Evolutionary conservation across 2,113 vertebrate species (phyloP).

Genomic region (Podarcis cretensis): DNA sequence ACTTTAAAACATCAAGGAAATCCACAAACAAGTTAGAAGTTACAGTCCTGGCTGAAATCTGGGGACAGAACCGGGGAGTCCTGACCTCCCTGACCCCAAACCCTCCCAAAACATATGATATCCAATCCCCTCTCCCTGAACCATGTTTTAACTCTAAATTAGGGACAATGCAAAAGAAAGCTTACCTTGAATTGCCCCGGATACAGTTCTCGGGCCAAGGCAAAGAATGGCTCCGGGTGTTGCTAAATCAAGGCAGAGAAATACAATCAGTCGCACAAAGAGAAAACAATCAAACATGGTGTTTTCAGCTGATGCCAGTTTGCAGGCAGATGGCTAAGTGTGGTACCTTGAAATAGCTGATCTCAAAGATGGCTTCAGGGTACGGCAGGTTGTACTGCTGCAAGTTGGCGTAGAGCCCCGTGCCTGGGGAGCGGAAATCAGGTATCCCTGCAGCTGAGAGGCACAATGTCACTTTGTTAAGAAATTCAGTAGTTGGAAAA

Average conservation of each 20-base stretch:
- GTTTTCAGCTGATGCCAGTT: not conserved
- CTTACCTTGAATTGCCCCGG: constrained; percentile 93
- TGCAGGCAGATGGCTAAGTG: not conserved
- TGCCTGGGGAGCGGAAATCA: constrained; percentile 90
- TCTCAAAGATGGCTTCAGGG: constrained; percentile 93
- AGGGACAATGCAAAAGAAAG: not conserved
- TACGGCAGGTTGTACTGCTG: constrained; percentile 90
- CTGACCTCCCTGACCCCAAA: not conserved
- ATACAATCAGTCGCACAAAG: not conserved
- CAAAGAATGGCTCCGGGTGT: constrained; percentile 93
- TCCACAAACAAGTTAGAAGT: not conserved
- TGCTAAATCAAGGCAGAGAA: constrained; percentile 74
- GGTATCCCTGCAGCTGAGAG: constrained; percentile 89
- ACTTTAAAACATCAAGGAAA: not conserved
- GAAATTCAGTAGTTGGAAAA: not conserved
- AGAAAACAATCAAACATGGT: not conserved
- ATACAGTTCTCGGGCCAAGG: constrained; percentile 89
- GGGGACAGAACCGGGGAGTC: not conserved
- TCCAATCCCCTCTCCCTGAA: not conserved
- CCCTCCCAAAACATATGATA: not conserved
- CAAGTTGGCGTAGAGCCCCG: constrained; percentile 90
- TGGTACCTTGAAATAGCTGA: constrained; percentile 89
- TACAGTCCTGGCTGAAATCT: not conserved
- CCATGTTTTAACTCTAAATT: not conserved
- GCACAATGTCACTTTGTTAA: not conserved